Percentiles rank a stretch among this genome's conserved stretches.
phyloP scores from a whole-genome alignment of 2,113 vertebrate genomes.

The Poeciliopsis occidentalis region DNA sequence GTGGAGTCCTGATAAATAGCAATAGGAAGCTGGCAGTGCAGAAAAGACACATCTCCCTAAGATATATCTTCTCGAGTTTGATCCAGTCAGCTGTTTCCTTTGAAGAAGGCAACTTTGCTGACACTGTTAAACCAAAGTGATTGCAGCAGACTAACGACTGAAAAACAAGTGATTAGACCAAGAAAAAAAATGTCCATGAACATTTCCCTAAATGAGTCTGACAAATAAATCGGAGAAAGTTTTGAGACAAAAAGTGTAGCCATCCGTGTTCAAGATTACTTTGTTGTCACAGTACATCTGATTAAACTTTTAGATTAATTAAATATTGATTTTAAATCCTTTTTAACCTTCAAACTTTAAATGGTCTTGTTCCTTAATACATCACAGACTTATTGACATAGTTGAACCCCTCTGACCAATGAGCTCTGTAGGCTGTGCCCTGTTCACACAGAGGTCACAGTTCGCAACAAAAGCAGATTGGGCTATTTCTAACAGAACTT shows the following conservation, averaged over 20 bases:
- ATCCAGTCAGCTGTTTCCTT: too few species aligned
- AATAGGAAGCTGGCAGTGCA: too few species aligned
- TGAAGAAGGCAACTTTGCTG: too few species aligned
- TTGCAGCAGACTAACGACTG: neutral
- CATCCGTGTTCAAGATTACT: neutral
- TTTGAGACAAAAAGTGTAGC: too few species aligned
- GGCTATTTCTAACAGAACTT: neutral
- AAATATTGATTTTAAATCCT: neutral
- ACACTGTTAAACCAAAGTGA: too few species aligned
- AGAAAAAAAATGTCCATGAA: neutral
- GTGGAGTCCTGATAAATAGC: neutral
- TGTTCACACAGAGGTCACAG: neutral
- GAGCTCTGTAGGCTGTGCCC: neutral
- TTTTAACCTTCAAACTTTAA: conserved; percentile 8
- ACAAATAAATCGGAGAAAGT: too few species aligned
- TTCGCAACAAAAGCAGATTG: neutral
- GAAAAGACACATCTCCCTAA: too few species aligned
- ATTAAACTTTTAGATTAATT: neutral
- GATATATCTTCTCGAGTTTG: too few species aligned
- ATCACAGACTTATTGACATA: neutral
- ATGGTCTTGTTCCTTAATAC: neutral
- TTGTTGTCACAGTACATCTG: neutral
- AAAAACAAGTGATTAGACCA: neutral
- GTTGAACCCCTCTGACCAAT: too few species aligned
- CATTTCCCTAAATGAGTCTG: neutral